These are phyloP conservation scores for Tribolium castaneum DNA, from an alignment of 1,140 invertebrate species.

Conservation along the genomic window DNA sequence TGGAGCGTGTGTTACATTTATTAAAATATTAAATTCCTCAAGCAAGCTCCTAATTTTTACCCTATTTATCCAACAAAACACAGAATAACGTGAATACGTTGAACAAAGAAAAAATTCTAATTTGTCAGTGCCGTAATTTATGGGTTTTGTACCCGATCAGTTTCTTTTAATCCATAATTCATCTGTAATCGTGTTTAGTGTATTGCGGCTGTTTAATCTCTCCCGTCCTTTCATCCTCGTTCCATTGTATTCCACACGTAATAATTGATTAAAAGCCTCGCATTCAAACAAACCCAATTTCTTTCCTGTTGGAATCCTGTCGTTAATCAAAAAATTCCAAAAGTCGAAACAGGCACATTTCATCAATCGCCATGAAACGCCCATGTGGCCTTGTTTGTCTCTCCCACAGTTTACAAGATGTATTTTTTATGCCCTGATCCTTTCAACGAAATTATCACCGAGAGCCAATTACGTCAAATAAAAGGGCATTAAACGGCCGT, in stretches of 20 bases:
- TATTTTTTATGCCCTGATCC: slow-evolving; percentile 9
- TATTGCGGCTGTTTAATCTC: slow-evolving; percentile 6
- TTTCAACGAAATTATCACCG: slow-evolving; percentile 21
- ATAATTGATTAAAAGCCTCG: slow-evolving; percentile 3
- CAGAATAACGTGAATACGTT: too few relatives aligned
- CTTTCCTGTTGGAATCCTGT: background rate
- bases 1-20: background rate
- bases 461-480: slow-evolving; percentile 14
- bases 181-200: slow-evolving; percentile 10
- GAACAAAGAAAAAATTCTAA: too few relatives aligned
- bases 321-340: background rate
- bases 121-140: too few relatives aligned
- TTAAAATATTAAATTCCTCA: too few relatives aligned
- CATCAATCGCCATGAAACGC: slow-evolving; percentile 5
- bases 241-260: slow-evolving; percentile 13
- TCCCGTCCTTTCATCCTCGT: background rate
- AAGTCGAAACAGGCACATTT: background rate
- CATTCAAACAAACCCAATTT: slow-evolving; percentile 6
- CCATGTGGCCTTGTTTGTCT: slow-evolving; percentile 23
- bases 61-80: too few relatives aligned
- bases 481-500: background rate
- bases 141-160: background rate
- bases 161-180: slow-evolving; percentile 21
- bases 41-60: too few relatives aligned
- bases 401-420: slow-evolving; percentile 11